Percentiles rank a stretch among this genome's conserved stretches.
These are phyloP conservation scores for Varanus salvator DNA, from an alignment of 2,113 vertebrate genomes.

Conservation along the genomic window DNA sequence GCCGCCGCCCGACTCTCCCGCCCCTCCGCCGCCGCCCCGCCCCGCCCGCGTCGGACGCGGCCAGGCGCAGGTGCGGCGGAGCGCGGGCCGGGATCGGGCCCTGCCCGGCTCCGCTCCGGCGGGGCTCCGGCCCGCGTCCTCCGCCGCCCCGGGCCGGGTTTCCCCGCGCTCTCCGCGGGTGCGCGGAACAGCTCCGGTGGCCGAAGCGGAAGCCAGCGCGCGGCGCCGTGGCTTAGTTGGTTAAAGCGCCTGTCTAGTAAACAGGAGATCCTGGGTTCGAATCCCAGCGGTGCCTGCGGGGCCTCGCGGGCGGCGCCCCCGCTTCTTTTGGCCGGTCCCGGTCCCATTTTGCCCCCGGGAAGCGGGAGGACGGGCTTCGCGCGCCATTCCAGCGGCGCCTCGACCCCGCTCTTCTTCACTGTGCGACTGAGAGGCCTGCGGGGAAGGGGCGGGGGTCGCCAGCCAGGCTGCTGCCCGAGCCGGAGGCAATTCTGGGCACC, in stretches of 20 bases:
- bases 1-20: neutral
- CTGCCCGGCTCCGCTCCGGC: no score
- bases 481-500: no score
- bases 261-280: slow-evolving; percentile 80
- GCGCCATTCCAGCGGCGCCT: no score
- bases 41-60: no score
- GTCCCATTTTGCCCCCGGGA: neutral
- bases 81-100: neutral
- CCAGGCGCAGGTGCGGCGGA: no score
- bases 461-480: no score
- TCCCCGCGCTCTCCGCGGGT: neutral
- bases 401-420: no score
- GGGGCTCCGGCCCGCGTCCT: no score
- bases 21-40: no score
- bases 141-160: neutral
- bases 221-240: slow-evolving; percentile 88
- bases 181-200: neutral
- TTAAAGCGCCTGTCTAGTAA: slow-evolving; percentile 84
- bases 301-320: accelerated
- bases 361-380: no score
- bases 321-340: neutral
- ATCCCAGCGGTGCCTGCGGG: slow-evolving; percentile 85
- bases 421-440: no score
- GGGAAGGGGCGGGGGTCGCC: no score
- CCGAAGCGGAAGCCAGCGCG: accelerated